Evolutionary conservation across 64 coral and sea anemone genomes (phyloP), one percentile per base, ranked within the genome.

Genomic region (Montipora foliosa): DNA sequence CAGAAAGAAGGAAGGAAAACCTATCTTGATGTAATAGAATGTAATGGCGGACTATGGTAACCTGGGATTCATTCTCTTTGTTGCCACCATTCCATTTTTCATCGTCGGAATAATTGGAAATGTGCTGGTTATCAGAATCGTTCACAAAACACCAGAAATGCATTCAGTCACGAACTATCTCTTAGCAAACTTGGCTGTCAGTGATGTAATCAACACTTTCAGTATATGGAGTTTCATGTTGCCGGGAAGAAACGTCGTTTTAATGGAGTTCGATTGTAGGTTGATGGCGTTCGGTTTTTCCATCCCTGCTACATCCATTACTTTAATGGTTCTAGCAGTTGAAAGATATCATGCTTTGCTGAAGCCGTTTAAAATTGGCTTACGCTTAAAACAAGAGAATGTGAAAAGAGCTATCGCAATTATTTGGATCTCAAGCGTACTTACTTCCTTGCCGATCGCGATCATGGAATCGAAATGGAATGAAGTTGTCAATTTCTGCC

Each of bases 91-190:
- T 76, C 74, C 74, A 46, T 45, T 44, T 76, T 76, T 45, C 2
- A 44, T 76, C 8, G 12, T 11, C 13, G 74, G 74, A 45, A 6
- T 76, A 4, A 46, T 76, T 25, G 74, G 74, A 46, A 76, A 76
- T 76, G 74, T 76, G 29, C 14, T 76, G 74, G 74, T 76, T 0
- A 50, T 87, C 29, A 37, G 67, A 53, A 74, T 87, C 9, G 73
- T 87, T 21, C 47, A 74, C 11, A 87, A 87, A 66, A 87, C 84
- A 15, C 10, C n/a, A 75, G 47, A 37, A 2, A 69, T 87, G 10
- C 84, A 74, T 19, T 52, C 84, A 19, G 71, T 67, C 0, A 75
- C 84, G 17, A 87, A 87, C n/a, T 75, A 74, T 51, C 84, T 87
- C 46, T 74, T 75, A 5, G 84, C 69, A 69, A 87, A 87, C 45